These are phyloP conservation scores for Drosophila varians DNA, from an alignment of 1,140 invertebrate genomes.

Conservation along the genomic window DNA sequence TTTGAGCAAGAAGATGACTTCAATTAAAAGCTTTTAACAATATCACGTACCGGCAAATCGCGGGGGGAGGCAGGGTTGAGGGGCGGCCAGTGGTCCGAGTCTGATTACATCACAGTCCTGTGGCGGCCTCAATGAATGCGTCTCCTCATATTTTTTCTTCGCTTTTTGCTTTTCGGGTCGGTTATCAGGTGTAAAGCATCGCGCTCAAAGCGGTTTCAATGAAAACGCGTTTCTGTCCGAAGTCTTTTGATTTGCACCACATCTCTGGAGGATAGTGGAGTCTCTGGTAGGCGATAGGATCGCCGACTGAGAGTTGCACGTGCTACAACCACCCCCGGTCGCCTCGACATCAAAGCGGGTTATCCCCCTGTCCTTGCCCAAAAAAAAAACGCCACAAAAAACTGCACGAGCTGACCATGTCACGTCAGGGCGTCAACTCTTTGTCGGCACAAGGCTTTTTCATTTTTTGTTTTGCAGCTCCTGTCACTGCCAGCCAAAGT, in stretches of 20 bases:
- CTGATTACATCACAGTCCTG: conserved; percentile 76
- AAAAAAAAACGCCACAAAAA: conserved; percentile 6
- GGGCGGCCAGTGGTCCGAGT: conserved; percentile 1
- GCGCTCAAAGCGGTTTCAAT: conserved; percentile 49
- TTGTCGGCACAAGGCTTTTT: conserved; percentile 43
- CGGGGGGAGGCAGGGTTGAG: conserved; percentile 6
- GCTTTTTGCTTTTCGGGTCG: conserved; percentile 2
- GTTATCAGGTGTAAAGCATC: conserved; percentile 82
- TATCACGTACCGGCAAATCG: conserved; percentile 81
- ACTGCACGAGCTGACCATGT: conserved; percentile 38
- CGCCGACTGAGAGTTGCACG: conserved; percentile 33
- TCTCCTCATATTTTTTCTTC: conserved; percentile 10
- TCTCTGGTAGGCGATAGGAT: conserved; percentile 47
- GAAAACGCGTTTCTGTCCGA: conserved; percentile 73
- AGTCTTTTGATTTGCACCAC: conserved; percentile 66
- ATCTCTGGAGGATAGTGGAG: conserved; percentile 33
- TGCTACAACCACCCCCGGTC: conserved; percentile 33
- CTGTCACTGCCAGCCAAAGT: conserved; percentile 57
- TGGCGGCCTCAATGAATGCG: conserved; percentile 54
- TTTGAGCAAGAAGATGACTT: conserved; percentile 82
- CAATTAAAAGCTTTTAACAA: conserved; percentile 83
- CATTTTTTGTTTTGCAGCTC: conserved; percentile 25
- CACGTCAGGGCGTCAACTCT: conserved; percentile 55
- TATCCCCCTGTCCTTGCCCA: conserved; percentile 29
- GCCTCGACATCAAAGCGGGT: conserved; percentile 58